Percentiles rank a stretch among this genome's conserved stretches.
These are phyloP conservation scores for Epizoanthus scotinus DNA, from an alignment of 92 coral and sea anemone genomes.

Conservation along the genomic window DNA sequence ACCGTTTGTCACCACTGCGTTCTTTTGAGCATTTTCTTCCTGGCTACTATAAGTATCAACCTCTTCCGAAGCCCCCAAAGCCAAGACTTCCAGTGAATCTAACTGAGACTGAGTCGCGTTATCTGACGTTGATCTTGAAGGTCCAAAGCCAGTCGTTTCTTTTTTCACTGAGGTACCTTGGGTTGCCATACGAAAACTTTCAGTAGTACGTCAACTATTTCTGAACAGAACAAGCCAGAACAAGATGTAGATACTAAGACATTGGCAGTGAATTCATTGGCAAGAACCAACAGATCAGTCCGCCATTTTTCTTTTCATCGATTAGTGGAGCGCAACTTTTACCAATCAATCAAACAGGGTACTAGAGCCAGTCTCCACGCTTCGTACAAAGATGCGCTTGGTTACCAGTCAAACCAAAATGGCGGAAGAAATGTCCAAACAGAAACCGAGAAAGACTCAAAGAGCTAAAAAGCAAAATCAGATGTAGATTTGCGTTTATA, in stretches of 20 bases:
- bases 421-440: background rate
- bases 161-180: conserved; percentile 15
- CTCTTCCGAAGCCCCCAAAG: conserved; percentile 84
- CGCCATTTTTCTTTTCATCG: conserved; percentile 46
- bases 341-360: conserved; percentile 1
- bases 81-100: conserved; percentile 34
- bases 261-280: background rate
- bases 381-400: background rate
- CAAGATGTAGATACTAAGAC: background rate
- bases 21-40: conserved; percentile 15
- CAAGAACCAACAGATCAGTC: conserved; percentile 9
- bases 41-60: conserved; percentile 52
- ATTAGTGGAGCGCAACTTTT: conserved; percentile 6
- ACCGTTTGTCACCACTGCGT: conserved; percentile 23
- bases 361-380: conserved; percentile 7
- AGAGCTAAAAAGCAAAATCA: no score
- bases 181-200: conserved; percentile 9
- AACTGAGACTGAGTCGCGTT: background rate
- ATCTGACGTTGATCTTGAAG: conserved; percentile 30
- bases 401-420: conserved; percentile 23
- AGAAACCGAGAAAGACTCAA: no score
- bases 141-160: background rate
- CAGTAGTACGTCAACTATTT: background rate
- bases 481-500: background rate
- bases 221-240: background rate